Evolutionary conservation across 2,797 vertebrate genomes (phyloP).

Genomic region (Scarus forsteni): DNA sequence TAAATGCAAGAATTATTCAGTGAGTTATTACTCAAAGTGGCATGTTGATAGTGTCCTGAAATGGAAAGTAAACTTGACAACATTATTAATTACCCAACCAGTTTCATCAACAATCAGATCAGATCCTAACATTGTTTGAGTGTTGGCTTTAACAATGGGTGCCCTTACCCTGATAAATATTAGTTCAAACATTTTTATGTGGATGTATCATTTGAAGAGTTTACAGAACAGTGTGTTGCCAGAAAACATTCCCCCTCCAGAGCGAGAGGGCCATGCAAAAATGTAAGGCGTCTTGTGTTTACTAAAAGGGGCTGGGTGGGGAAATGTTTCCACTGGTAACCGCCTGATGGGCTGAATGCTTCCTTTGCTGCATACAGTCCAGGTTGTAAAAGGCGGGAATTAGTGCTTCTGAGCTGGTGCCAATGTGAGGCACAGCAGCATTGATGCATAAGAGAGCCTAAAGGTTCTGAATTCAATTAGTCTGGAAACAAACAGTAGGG

Average conservation of each 20-base stretch:
- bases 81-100: slow-evolving; percentile 40
- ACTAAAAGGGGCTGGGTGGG: slow-evolving; percentile 62
- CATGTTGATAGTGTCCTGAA: slow-evolving; percentile 35
- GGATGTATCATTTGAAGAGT: slow-evolving; percentile 52
- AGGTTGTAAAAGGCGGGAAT: slow-evolving; percentile 64
- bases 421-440: slow-evolving; percentile 40
- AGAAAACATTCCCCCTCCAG: slow-evolving; percentile 29
- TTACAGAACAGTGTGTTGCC: slow-evolving; percentile 39
- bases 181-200: slow-evolving; percentile 49
- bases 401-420: slow-evolving; percentile 42
- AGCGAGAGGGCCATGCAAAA: slow-evolving; percentile 16
- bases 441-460: slow-evolving; percentile 30
- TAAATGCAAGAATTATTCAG: slow-evolving; percentile 17
- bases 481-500: background rate
- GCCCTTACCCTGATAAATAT: slow-evolving; percentile 54
- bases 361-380: slow-evolving; percentile 53
- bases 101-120: slow-evolving; percentile 21
- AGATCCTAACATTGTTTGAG: slow-evolving; percentile 41
- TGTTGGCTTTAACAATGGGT: slow-evolving; percentile 39
- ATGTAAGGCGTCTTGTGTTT: slow-evolving; percentile 66
- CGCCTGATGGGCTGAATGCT: slow-evolving; percentile 66
- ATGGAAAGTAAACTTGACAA: slow-evolving; percentile 52
- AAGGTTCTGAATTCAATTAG: slow-evolving; percentile 15
- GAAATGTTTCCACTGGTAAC: slow-evolving; percentile 76
- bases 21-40: slow-evolving; percentile 46